Evolutionary conservation across 2,113 vertebrate genomes (phyloP).

Genomic region (Bambusicola thoracicus): DNA sequence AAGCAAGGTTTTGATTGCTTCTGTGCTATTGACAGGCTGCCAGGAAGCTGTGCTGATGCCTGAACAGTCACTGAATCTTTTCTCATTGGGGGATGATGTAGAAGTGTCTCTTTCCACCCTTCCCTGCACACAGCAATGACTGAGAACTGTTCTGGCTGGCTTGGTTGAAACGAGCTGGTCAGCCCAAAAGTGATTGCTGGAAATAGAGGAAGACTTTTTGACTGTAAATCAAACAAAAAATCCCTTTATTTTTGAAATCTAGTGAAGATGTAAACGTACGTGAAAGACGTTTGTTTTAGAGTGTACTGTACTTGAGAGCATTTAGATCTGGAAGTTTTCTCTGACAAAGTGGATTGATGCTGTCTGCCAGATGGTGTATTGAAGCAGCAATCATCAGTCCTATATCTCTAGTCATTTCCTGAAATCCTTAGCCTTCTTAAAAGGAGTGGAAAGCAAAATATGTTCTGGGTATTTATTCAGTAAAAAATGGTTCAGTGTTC

Average conservation of each 20-base stretch:
- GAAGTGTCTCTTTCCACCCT: not conserved
- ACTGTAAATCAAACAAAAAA: not conserved
- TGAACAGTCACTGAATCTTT: not conserved
- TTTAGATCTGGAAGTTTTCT: not conserved
- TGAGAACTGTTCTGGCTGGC: not conserved
- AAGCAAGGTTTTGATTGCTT: not conserved
- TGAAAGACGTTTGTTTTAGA: not conserved
- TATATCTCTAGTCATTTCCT: not conserved
- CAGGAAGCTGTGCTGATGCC: not conserved
- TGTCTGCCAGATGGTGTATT: not conserved
- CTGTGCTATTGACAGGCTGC: not conserved
- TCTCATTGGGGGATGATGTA: fast-evolving
- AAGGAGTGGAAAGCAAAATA: not conserved
- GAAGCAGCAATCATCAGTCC: not conserved
- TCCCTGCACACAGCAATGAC: not conserved
- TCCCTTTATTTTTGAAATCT: not conserved
- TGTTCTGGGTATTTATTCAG: not conserved
- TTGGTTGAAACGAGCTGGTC: not conserved
- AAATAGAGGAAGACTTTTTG: not conserved
- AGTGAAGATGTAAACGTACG: not conserved
- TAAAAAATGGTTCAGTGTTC: not conserved
- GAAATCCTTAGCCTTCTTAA: not conserved
- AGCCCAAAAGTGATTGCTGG: not conserved
- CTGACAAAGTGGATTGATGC: not conserved
- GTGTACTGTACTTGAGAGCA: not conserved